Conservation (phyloP, 2,797 vertebrate genomes). For the Channallabes apus region DNA sequence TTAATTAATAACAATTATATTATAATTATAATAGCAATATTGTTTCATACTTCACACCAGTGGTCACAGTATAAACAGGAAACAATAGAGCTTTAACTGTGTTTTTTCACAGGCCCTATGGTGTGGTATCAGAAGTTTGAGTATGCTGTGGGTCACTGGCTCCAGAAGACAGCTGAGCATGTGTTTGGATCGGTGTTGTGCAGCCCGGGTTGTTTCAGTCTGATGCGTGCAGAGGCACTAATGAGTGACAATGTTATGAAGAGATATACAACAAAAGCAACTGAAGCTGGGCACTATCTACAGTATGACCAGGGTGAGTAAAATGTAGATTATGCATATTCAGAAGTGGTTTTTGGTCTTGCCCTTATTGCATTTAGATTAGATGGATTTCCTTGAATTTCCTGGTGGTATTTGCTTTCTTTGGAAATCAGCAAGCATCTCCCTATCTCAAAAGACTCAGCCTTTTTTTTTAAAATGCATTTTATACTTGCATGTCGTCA, state of each 20-base stretch:
- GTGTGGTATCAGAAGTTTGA: constrained; percentile 82
- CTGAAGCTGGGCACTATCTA: constrained; percentile 66
- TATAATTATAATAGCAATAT: too few species aligned
- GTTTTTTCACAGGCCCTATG: constrained; percentile 65
- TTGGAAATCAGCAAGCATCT: too few species aligned
- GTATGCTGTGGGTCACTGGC: constrained; percentile 75
- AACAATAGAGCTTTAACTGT: background rate
- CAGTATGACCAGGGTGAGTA: constrained; percentile 77
- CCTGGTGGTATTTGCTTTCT: too few species aligned
- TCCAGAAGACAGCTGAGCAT: constrained; percentile 77
- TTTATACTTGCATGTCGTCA: too few species aligned
- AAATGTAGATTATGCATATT: background rate
- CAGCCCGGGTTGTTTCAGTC: constrained; percentile 77
- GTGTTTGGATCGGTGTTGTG: constrained; percentile 73
- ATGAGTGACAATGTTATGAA: constrained; percentile 79
- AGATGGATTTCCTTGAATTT: too few species aligned
- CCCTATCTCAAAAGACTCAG: too few species aligned
- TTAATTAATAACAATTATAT: too few species aligned
- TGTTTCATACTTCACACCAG: too few species aligned
- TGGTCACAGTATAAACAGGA: too few species aligned
- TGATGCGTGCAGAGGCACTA: constrained; percentile 72
- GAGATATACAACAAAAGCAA: constrained; percentile 69
- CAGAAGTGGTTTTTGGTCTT: too few species aligned
- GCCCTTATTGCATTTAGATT: too few species aligned
- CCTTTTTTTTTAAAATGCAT: too few species aligned